Base-by-base conservation (phyloP, 2,888 invertebrate genomes). In the Rosalia funebris region DNA sequence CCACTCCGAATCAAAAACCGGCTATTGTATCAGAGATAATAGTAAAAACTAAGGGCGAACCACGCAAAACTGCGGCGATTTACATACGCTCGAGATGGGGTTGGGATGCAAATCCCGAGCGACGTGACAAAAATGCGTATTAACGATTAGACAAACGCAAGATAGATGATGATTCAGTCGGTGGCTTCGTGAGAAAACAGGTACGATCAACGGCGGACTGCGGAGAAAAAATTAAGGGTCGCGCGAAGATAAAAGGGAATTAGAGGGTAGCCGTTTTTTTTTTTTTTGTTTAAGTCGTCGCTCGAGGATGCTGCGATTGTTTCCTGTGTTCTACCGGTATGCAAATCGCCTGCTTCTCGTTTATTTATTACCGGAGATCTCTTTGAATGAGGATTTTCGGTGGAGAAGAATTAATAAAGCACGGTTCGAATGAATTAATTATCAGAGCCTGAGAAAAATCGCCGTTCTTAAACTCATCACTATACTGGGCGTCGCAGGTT, bases 231-330 rank as follows among this genome's bases (percentile, higher is more conserved):
- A 58, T 55, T 48, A 52, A 52, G 59, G 62, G 56, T 53, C 39
- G 48, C 48, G 50, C n/a, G 42, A n/a, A 59, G 58, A 62, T 50
- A 50, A 46, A 45, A 63, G 59, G 63, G 65, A 65, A 66, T 65
- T 66, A 65, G 58, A n/a, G 63, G 70, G 70, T 63, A 65, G 48
- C 34, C n/a, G n/a, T n/a, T n/a, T n/a, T n/a, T n/a, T n/a, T n/a
- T n/a, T n/a, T n/a, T 69, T 71, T 70, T 70, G 60, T 70, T 63
- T 67, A 60, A 50, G 44, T 45, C 32, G 12, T 59, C 37, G 55
- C 57, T 53, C 17, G 47, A 56, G 61, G 61, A 39, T 57, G 25
- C n/a, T 47, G 55, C 48, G 48, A 63, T 59, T 63, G 59, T 63
- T 59, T 63, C n/a, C n/a, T n/a, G n/a, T n/a, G n/a, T 57, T 59